Conservation (phyloP, 2,113 vertebrate species). For the Xenopus laevis region DNA sequence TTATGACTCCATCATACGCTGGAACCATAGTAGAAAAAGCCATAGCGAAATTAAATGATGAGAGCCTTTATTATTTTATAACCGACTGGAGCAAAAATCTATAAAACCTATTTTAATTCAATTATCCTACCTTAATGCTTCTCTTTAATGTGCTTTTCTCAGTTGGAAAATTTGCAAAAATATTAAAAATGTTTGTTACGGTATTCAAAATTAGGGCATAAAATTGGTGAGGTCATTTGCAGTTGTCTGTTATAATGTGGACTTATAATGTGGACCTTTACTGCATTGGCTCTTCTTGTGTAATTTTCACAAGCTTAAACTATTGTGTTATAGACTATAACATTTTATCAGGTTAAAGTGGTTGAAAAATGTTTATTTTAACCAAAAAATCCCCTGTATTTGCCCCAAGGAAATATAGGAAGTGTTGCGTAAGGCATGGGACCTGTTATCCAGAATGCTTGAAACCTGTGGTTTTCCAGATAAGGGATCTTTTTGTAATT, state of each 20-base stretch:
- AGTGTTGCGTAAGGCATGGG: too few species aligned
- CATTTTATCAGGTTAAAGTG: background rate
- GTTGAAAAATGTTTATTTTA: background rate
- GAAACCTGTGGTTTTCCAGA: too few species aligned
- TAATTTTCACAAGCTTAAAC: background rate
- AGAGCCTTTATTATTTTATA: conserved; percentile 55
- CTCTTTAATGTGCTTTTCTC: conserved; percentile 29
- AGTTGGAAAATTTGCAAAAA: conserved; percentile 1
- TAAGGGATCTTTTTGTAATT: too few species aligned
- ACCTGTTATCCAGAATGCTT: too few species aligned
- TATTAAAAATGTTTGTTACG: conserved; percentile 7
- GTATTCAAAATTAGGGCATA: background rate
- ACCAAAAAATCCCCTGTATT: too few species aligned
- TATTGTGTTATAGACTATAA: background rate
- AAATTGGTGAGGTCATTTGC: background rate
- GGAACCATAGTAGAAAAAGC: conserved; percentile 54
- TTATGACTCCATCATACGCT: conserved; percentile 52
- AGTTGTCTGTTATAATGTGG: background rate
- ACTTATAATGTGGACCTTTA: background rate
- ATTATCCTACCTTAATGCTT: conserved; percentile 41
- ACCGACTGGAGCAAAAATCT: conserved; percentile 37
- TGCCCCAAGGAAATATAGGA: too few species aligned
- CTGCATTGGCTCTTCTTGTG: background rate
- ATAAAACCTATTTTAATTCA: conserved; percentile 44
- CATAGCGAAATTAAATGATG: conserved; percentile 56